A percentile compares a stretch with the other conserved stretches of the same genome.
These are phyloP conservation scores for Cuniculus paca DNA, from an alignment of 2,797 vertebrate species.

Conservation along the genomic window DNA sequence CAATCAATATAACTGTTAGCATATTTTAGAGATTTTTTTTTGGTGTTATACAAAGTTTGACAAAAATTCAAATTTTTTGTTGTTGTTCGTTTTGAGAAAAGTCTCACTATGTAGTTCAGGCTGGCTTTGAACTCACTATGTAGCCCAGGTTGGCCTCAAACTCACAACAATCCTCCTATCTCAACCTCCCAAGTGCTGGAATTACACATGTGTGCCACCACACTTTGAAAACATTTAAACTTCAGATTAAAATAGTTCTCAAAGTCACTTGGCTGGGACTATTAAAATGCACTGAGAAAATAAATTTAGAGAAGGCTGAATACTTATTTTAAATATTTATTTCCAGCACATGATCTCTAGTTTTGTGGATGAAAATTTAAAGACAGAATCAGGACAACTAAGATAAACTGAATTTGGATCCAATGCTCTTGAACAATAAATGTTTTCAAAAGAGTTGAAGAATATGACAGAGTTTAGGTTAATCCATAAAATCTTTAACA, in stretches of 20 bases:
- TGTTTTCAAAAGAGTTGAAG: neutral
- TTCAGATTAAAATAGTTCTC: constrained; percentile 24
- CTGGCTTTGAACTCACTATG: too few relatives aligned
- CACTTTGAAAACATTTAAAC: neutral
- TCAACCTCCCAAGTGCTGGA: too few relatives aligned
- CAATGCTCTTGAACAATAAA: neutral
- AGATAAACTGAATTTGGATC: neutral
- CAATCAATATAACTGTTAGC: neutral
- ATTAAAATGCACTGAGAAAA: neutral
- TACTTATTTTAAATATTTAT: constrained; percentile 46
- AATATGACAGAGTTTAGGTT: constrained; percentile 11
- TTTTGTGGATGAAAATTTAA: neutral
- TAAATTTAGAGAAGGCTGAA: neutral
- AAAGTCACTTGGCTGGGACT: neutral
- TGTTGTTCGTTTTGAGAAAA: too few relatives aligned
- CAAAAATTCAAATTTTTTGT: neutral
- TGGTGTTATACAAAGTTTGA: constrained; percentile 2
- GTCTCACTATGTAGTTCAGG: too few relatives aligned
- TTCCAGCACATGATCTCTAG: neutral
- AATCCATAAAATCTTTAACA: neutral
- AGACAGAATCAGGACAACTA: neutral
- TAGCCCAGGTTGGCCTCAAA: too few relatives aligned
- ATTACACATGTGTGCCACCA: too few relatives aligned
- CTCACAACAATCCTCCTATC: too few relatives aligned
- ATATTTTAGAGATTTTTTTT: neutral